Base-by-base conservation (phyloP, 37 sponge, comb jelly and placozoan genomes). In the Axinella damicornis region DNA sequence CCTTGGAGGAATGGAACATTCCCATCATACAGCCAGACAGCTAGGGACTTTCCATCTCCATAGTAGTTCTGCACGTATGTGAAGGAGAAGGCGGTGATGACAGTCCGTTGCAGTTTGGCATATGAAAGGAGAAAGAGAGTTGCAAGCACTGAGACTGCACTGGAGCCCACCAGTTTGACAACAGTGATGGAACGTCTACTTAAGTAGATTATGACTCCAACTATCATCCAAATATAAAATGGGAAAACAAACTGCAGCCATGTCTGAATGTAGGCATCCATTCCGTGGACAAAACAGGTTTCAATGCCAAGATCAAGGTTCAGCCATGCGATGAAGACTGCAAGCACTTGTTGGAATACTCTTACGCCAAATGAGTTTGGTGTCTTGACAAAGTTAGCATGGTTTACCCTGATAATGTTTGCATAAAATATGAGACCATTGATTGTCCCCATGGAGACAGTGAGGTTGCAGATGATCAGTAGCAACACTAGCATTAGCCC, bases 231-330 rank as follows among this genome's bases (percentile, higher is more conserved):
- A 22, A 83, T 33, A 54, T 83, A 83, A 31, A 83, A 15, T 34
- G 84, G 84, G 65, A 83, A 83, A 5, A 25, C 65, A 83, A 83
- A 83, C 61, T 83, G 84, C 27, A 83, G 84, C 84, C 84, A 83
- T 38, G 53, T 60, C 19, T 60, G 40, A 37, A 46, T 25, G 53
- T 83, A 83, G 64, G 53, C 46, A 14, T 37, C 52, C 63, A 83
- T 59, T 2, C 65, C 75, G 60, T 83, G 21, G 20, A 32, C 69
- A 37, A 83, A 83, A 59, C 84, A 83, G 53, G 71, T 70, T 52
- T 68, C 70, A 20, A 81, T 69, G 31, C 82, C 82, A 21, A 81
- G 37, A 40, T 81, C 82, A 2, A 81, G 16, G 53, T 81, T 81
- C 18, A 81, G 27, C 82, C 82, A 81, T 11, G 82, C 64, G 15